Conservation (phyloP, 2,797 vertebrate genomes). For the Gadopsis bispinosus region DNA sequence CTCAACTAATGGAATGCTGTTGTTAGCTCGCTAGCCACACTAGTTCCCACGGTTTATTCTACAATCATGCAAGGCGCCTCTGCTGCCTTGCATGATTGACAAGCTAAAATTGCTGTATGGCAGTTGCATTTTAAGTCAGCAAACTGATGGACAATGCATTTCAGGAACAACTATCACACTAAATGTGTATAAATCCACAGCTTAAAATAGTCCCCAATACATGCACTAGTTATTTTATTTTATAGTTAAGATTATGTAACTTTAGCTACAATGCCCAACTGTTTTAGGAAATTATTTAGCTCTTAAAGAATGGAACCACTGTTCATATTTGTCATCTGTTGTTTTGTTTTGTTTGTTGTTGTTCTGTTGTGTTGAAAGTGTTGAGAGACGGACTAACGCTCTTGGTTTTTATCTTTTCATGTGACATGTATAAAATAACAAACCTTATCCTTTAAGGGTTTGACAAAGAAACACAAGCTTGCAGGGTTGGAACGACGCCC, state of each 20-base stretch:
- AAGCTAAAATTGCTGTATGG: background rate
- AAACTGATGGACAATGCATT: background rate
- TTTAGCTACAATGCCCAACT: background rate
- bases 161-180: background rate
- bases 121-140: background rate
- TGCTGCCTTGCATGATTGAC: background rate
- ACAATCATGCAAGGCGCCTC: background rate
- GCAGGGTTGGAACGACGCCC: conserved; percentile 12
- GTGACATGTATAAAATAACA: conserved; percentile 1
- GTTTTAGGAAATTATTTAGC: background rate
- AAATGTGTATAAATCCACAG: background rate
- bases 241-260: too few species aligned
- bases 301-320: background rate
- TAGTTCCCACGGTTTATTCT: background rate
- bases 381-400: background rate
- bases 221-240: background rate
- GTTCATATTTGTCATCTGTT: background rate
- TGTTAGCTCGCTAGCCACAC: background rate
- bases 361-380: background rate
- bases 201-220: background rate
- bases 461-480: conserved; percentile 37
- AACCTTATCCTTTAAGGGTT: conserved; percentile 21
- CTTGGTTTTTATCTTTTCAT: conserved; percentile 1
- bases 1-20: background rate
- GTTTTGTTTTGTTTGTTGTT: too few species aligned